phyloP scores from a whole-genome alignment of 2,888 invertebrate genomes.

The Drosophila diplacantha region DNA sequence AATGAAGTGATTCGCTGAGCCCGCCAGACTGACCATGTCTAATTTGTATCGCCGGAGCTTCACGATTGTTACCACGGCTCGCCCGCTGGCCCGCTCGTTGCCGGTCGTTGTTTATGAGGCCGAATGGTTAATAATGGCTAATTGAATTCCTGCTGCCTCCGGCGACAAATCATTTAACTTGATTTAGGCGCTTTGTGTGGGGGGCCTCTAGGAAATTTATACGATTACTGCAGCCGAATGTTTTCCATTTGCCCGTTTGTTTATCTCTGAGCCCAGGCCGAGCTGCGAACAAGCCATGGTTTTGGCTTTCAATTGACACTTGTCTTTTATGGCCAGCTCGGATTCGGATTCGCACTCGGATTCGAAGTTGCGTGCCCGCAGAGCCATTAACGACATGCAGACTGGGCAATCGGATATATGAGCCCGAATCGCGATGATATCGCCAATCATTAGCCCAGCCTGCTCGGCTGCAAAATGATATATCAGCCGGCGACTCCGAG shows the following conservation, averaged over 20 bases:
- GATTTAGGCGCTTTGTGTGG: conserved; percentile 67
- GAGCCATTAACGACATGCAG: conserved; percentile 40
- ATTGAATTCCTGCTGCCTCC: conserved; percentile 69
- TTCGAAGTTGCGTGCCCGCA: conserved; percentile 24
- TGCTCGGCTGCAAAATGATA: conserved; percentile 25
- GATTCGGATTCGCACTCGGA: conserved; percentile 3
- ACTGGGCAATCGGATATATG: conserved; percentile 33
- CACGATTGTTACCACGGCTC: conserved; percentile 42
- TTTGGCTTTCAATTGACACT: conserved; percentile 62
- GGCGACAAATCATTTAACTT: conserved; percentile 72
- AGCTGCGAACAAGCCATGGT: conserved; percentile 35
- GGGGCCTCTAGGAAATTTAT: conserved; percentile 36
- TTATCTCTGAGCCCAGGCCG: conserved; percentile 16
- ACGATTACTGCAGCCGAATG: conserved; percentile 16
- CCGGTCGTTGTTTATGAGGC: conserved; percentile 53
- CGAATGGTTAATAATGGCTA: conserved; percentile 72
- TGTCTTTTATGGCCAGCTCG: conserved; percentile 30
- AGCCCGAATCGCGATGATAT: conserved; percentile 31
- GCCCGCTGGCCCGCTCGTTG: conserved; percentile 51
- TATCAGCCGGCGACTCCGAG: conserved; percentile 24
- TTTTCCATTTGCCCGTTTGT: conserved; percentile 17
- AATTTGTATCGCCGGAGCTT: conserved; percentile 35
- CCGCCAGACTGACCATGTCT: conserved; percentile 53
- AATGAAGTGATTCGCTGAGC: conserved; percentile 64
- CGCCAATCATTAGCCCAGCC: conserved; percentile 52